A percentile compares a stretch with the other conserved stretches of the same genome.
Conservation (phyloP, 2,888 invertebrate genomes). For the Minunthozetes semirufus region DNA sequence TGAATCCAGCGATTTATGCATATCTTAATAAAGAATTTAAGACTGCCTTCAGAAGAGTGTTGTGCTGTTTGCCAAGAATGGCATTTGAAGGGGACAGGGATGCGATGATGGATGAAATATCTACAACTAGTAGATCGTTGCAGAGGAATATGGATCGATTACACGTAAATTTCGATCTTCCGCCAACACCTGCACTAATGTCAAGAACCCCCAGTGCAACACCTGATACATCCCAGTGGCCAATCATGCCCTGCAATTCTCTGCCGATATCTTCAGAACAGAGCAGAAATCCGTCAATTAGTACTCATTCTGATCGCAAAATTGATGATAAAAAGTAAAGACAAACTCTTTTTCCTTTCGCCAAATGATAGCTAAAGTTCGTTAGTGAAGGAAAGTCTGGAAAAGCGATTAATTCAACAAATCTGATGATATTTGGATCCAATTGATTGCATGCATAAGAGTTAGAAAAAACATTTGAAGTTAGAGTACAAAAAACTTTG, state of each 20-base stretch:
- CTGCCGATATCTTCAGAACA: not conserved
- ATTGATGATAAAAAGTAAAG: conserved; percentile 13
- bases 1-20: conserved; percentile 91
- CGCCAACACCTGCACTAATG: conserved; percentile 31
- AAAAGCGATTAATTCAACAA: no score
- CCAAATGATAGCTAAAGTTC: no score
- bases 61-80: conserved; percentile 57
- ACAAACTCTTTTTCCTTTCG: not conserved
- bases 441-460: no score
- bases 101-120: conserved; percentile 32
- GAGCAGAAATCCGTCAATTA: conserved; percentile 14
- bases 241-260: conserved; percentile 12
- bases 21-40: conserved; percentile 91
- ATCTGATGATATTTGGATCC: no score
- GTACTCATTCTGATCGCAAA: not conserved
- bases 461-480: no score
- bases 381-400: no score
- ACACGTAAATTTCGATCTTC: conserved; percentile 24
- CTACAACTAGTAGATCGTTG: conserved; percentile 10
- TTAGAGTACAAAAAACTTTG: no score
- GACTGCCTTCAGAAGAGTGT: conserved; percentile 84
- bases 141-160: conserved; percentile 38
- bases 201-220: conserved; percentile 31
- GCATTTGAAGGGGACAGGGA: conserved; percentile 33
- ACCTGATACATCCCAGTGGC: conserved; percentile 33